Conservation (phyloP, 1,140 invertebrate genomes). For the Idris sp. region DNA sequence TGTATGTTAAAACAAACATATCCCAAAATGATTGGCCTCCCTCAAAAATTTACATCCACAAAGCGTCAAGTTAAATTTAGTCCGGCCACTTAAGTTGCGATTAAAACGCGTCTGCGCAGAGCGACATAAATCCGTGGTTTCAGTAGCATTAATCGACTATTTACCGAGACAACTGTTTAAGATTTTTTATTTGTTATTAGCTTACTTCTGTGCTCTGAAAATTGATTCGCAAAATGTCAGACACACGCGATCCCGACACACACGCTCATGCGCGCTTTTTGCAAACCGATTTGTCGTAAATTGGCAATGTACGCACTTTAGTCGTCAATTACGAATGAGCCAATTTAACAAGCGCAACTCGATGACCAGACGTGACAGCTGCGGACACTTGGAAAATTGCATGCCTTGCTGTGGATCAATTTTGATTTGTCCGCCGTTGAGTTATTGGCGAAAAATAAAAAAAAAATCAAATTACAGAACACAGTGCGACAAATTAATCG, state of each 20-base stretch:
- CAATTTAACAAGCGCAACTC: conserved; percentile 28
- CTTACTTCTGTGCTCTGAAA: too few relatives aligned
- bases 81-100: conserved; percentile 18
- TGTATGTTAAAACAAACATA: conserved; percentile 26
- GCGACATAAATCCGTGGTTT: conserved; percentile 30
- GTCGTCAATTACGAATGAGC: conserved; percentile 27
- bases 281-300: conserved; percentile 16
- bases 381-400: conserved; percentile 31
- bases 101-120: conserved; percentile 22
- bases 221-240: conserved; percentile 33
- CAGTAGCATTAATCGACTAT: conserved; percentile 39
- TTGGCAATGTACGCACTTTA: conserved; percentile 30
- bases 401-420: conserved; percentile 14
- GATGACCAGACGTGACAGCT: conserved; percentile 25
- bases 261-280: conserved; percentile 9
- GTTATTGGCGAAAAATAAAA: neutral
- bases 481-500: conserved; percentile 7
- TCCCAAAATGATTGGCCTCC: conserved; percentile 22
- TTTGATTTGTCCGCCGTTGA: conserved; percentile 8
- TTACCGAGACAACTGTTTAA: conserved; percentile 27
- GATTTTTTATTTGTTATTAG: too few relatives aligned
- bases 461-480: conserved; percentile 16
- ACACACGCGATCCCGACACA: conserved; percentile 7
- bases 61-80: conserved; percentile 34
- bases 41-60: conserved; percentile 37